Evolutionary conservation across 35 echinoderm and acorn worm genomes (phyloP), one percentile per base, ranked within the genome.

Genomic region (Heliocidaris erythrogramma): DNA sequence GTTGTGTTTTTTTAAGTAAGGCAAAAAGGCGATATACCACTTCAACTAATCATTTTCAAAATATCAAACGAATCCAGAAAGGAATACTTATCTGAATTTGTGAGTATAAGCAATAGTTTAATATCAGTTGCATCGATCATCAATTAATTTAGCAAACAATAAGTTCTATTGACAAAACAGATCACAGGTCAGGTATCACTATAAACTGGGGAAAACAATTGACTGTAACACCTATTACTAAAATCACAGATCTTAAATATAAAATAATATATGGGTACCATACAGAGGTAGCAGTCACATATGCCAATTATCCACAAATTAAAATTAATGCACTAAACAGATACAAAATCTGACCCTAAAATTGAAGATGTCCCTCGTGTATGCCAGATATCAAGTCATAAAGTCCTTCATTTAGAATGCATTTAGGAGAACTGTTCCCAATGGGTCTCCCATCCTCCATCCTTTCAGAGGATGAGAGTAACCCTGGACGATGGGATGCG

Each of bases 351-450:
- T 89, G 87, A 48, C 47, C 47, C 87, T 42, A 27, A n/a, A 16
- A 27, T 35, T 48, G 47, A 89, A 89, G 87, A 48, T 27, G 31
- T 48, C 87, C 87, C 87, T 7, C 17, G 87, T 17, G 31, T 2
- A 14, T 27, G 47, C 87, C 87, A 16, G 87, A 32, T 89, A 32
- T n/a, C 87, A 89, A 89, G 87, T 89, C 31, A 48, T 32, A 32
- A 48, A 30, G 12, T 48, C 30, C 87, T 89, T 89, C 87, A 89
- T 89, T 89, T 89, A 48, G 87, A 89, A 89, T 89, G 87, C 87
- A 89, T 47, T 89, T 32, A 89, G 87, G 87, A 89, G 87, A 89
- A 89, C 47, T 17, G 87, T 14, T 89, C 87, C 87, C 87, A 47
- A 47, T 48, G 47, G 87, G 18, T 48, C 31, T 86, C 27, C 87